These are phyloP conservation scores for Hofmannophila pseudospretella DNA, from an alignment of 2,888 invertebrate genomes.

Conservation along the genomic window DNA sequence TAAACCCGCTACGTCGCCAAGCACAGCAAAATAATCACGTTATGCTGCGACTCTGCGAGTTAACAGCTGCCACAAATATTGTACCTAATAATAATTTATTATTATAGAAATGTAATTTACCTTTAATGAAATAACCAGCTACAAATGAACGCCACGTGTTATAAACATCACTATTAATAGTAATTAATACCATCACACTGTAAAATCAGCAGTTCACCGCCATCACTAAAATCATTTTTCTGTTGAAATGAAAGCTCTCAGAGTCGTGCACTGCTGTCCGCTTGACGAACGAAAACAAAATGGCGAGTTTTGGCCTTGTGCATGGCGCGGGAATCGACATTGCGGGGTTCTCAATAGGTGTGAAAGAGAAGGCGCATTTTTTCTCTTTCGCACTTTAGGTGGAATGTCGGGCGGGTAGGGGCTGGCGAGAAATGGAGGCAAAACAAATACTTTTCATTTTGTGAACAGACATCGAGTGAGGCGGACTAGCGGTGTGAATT, in stretches of 20 bases:
- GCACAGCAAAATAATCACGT: neutral
- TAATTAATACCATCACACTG: neutral
- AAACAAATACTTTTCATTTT: neutral
- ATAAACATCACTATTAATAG: conserved; percentile 1
- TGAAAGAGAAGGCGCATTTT: conserved; percentile 3
- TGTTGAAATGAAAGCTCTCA: conserved; percentile 8
- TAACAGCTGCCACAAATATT: too few species aligned
- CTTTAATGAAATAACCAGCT: conserved; percentile 4
- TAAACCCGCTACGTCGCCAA: too few species aligned
- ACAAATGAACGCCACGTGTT: neutral
- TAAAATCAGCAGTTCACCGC: conserved; percentile 4
- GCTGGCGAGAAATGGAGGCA: neutral
- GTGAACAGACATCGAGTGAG: neutral
- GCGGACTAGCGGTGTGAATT: too few species aligned
- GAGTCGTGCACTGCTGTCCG: conserved; percentile 22
- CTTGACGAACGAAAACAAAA: conserved; percentile 36
- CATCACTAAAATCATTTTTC: conserved; percentile 17
- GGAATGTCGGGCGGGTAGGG: conserved; percentile 2
- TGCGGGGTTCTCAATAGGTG: conserved; percentile 3
- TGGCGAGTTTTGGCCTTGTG: conserved; percentile 27
- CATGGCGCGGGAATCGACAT: conserved; percentile 19
- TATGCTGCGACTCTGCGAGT: too few species aligned
- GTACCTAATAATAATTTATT: too few species aligned
- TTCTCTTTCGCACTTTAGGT: conserved; percentile 9
- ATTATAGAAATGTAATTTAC: too few species aligned